Base-by-base conservation (phyloP, 2,113 vertebrate species). In the Archocentrus centrarchus region DNA sequence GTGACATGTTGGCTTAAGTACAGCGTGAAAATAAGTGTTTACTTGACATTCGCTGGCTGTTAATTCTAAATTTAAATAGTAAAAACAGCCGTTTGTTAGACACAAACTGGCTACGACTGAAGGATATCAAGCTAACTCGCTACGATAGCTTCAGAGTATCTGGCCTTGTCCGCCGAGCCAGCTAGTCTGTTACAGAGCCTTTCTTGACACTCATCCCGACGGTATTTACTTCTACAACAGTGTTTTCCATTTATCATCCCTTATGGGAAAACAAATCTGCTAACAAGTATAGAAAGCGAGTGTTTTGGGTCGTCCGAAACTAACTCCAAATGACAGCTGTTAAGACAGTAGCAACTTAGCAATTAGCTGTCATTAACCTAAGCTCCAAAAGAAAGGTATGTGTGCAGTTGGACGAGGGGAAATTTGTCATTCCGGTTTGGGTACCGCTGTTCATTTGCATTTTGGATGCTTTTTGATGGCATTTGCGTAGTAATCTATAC, bases 81-180 rank as follows among this genome's bases (percentile, higher is more conserved):
- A 2, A 5, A 20, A 3, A n/a, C 9, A 15, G 6, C 2, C 2
- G 6, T 18, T 77, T 3, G 8, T 8, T 1, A 0, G 4, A 14
- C 41, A 32, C 24, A 7, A 53, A 35, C 6, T 15, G 47, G 53
- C 44, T 27, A 3, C 41, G 39, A 77, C 9, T 84, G 32, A 77
- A 62, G 47, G 55, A 60, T 80, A 39, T 11, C 11, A 61, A 55
- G 84, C 81, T 83, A 80, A 75, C 27, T 41, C n/a, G 79, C 47
- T 24, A 47, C 24, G 59, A 41, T 83, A 84, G 82, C 77, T 15
- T 59, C 2, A 64, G 62, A 76, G 62, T 81, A 59, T 82, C 70
- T 86, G 94, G 94, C 94, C 94, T 93, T 87, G 91, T 90, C 88
- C 79, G 70, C 59, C 84, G 50, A 80, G 41, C 70, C 41, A 75